Evolutionary conservation across 2,888 invertebrate species (phyloP).

Genomic region (Boloria euphrosyne): DNA sequence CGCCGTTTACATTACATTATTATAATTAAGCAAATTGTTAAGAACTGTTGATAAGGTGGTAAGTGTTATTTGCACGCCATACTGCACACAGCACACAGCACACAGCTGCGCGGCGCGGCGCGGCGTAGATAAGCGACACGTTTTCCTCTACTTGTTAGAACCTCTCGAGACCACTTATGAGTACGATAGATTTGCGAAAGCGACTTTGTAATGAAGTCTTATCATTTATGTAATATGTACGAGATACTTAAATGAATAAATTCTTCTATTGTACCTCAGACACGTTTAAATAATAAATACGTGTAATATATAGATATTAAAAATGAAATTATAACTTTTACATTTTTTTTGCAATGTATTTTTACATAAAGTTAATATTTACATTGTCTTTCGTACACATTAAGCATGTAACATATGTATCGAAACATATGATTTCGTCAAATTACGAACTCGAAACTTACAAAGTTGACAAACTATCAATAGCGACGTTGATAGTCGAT

Average conservation of each 20-base stretch:
- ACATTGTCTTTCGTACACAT: neutral
- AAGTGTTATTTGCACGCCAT: neutral
- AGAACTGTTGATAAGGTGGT: slow-evolving; percentile 5
- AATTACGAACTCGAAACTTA: too few species aligned
- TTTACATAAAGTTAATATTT: neutral
- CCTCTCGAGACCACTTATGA: neutral
- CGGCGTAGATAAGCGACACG: slow-evolving; percentile 10
- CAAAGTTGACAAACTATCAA: neutral
- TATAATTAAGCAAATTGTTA: slow-evolving; percentile 3
- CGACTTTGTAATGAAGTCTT: neutral
- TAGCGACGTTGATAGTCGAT: neutral
- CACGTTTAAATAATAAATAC: too few species aligned
- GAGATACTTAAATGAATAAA: neutral
- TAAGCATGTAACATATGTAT: neutral
- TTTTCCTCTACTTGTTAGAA: slow-evolving; percentile 11
- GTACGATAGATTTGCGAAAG: neutral
- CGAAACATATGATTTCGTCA: too few species aligned
- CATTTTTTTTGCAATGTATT: too few species aligned
- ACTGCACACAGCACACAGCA: neutral
- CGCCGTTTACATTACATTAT: neutral
- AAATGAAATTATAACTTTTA: too few species aligned
- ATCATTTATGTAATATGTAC: neutral
- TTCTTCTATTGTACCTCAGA: too few species aligned
- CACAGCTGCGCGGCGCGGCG: neutral
- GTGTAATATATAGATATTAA: too few species aligned